A percentile compares a stretch with the other conserved stretches of the same genome.
Conservation (phyloP, 2,888 invertebrate species). For the Nomada ferruginata region DNA sequence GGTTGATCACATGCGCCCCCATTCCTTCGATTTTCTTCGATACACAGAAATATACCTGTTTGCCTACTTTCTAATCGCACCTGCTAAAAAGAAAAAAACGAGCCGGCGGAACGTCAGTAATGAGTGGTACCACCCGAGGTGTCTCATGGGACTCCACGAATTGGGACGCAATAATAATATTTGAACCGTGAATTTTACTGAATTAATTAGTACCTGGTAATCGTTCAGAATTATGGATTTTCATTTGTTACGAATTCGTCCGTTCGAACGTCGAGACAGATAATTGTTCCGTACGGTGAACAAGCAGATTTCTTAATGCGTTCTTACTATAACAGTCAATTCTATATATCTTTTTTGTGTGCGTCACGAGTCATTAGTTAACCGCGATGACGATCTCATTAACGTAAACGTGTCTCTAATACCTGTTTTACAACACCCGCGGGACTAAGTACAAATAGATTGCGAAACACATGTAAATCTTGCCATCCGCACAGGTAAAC, state of each 20-base stretch:
- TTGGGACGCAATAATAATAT: not conserved
- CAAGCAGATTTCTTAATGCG: not conserved
- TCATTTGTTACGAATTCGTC: no score
- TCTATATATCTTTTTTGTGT: not conserved
- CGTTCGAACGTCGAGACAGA: no score
- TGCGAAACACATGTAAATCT: not conserved
- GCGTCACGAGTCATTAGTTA: conserved; percentile 2
- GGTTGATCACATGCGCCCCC: not conserved
- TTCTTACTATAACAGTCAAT: not conserved
- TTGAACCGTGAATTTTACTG: not conserved
- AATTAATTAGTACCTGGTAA: not conserved
- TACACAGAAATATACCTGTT: conserved; percentile 5
- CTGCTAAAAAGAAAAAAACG: not conserved
- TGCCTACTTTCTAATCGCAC: conserved; percentile 33
- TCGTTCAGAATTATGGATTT: not conserved
- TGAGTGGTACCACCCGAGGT: not conserved
- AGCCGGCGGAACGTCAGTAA: not conserved
- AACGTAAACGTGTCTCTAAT: not conserved
- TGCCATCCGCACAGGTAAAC: no score
- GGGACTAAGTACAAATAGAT: not conserved
- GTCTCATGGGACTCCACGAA: not conserved
- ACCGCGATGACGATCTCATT: not conserved
- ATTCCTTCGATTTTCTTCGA: conserved; percentile 19
- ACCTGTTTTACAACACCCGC: not conserved
- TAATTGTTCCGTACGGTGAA: no score